Base-by-base conservation (phyloP, 2,113 vertebrate genomes). In the Anhinga rufa region DNA sequence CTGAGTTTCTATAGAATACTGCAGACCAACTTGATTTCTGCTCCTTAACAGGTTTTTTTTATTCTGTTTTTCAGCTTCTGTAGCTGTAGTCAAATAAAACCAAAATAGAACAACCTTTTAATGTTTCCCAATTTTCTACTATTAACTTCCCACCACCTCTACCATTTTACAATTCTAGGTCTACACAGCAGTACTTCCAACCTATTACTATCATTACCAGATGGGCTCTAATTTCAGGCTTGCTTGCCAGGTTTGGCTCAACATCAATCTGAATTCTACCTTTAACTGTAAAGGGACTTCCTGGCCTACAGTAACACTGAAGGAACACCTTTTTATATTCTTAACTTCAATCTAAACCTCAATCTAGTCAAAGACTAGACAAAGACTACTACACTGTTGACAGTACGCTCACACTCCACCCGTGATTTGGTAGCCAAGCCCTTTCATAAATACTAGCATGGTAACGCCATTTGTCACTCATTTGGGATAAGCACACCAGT, bases 181-280 rank as follows among this genome's bases (percentile, higher is more conserved):
- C 75, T 81, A 70, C 71, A 51, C 15, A 77, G 89, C 70, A 92
- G 62, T 34, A 83, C 58, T 92, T 81, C 84, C 84, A 95, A 64
- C 29, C 75, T 54, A 65, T 51, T 74, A 74, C 82, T 79, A 72
- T 92, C 82, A 92, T 84, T 60, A 91, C 77, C 74, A 93, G 78
- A 91, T 57, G 46, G 62, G 54, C 40, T 93, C 58, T 61, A 54
- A 92, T 92, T 97, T 86, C 78, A 88, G 79, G 8, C 58, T 92
- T 90, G 24, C 93, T 91, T 87, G 74, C 83, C 86, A 94, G 42
- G 46, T 66, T 85, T 90, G 83, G 91, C 81, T 95, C 75, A 85
- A 51, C 42, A 60, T 70, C 75, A 92, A 70, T 66, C 66, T 94
- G 68, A 82, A 81, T 72, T 74, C 78, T 76, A 60, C 54, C 49